These are phyloP conservation scores for Steatocranus sp. DNA, from an alignment of 2,797 vertebrate species.

Conservation along the genomic window DNA sequence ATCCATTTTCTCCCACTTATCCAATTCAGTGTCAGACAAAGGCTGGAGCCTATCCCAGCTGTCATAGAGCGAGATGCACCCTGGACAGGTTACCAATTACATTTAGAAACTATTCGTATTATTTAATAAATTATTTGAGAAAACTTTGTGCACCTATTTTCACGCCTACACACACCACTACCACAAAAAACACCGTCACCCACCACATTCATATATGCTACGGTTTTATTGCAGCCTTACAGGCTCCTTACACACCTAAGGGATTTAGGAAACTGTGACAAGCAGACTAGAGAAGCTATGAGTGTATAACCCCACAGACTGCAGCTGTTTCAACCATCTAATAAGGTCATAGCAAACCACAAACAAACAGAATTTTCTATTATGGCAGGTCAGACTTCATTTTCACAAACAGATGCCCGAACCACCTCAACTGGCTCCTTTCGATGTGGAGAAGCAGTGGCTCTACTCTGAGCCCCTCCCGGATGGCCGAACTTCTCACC, in stretches of 20 bases:
- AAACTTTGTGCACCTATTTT: neutral
- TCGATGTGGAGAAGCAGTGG: too few relatives aligned
- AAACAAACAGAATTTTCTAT: neutral
- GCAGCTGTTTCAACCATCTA: neutral
- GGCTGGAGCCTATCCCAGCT: neutral
- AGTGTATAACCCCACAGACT: neutral
- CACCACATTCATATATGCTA: neutral
- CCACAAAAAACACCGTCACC: neutral
- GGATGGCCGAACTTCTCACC: too few relatives aligned
- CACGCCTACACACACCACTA: neutral
- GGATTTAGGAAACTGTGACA: neutral
- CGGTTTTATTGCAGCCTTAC: neutral
- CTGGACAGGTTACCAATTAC: neutral
- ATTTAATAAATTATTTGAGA: neutral
- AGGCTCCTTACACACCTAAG: neutral
- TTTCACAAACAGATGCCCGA: neutral
- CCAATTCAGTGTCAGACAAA: neutral
- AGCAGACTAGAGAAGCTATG: neutral
- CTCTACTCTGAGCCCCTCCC: too few relatives aligned
- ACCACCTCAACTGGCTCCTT: too few relatives aligned
- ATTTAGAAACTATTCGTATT: neutral
- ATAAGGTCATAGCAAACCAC: neutral
- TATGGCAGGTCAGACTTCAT: neutral
- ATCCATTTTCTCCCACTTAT: neutral
- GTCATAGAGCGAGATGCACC: rapidly evolving